These are phyloP conservation scores for Gobio gobio DNA, from an alignment of 2,113 vertebrate genomes.

Conservation along the genomic window DNA sequence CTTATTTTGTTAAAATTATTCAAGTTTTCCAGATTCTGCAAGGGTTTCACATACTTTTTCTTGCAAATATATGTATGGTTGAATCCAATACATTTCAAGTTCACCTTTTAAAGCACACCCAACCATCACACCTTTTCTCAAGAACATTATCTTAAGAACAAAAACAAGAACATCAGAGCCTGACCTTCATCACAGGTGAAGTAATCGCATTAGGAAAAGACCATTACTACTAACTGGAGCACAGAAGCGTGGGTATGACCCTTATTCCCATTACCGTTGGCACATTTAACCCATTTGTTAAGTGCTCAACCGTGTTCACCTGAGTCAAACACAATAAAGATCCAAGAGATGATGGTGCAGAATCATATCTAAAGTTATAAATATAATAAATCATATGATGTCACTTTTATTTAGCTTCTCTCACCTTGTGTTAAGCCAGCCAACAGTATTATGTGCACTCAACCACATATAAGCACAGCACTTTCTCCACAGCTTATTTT, in stretches of 20 bases:
- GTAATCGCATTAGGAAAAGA: not conserved
- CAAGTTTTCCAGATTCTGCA: too few species aligned
- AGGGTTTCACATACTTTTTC: too few species aligned
- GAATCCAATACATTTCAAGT: not conserved
- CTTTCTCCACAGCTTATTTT: slow-evolving; percentile 13
- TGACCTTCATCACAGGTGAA: slow-evolving; percentile 4
- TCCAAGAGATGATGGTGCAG: not conserved
- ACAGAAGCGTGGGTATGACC: not conserved
- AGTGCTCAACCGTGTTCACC: not conserved
- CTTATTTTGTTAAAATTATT: too few species aligned
- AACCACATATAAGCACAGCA: slow-evolving; percentile 7
- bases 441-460: not conserved
- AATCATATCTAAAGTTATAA: slow-evolving; percentile 21
- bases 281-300: slow-evolving; percentile 24
- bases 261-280: not conserved
- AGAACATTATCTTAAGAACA: not conserved
- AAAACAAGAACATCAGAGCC: not conserved
- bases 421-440: slow-evolving; percentile 9
- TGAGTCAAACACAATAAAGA: slow-evolving; percentile 17
- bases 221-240: not conserved
- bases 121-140: not conserved
- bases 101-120: not conserved
- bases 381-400: not conserved
- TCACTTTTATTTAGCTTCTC: not conserved
- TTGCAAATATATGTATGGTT: too few species aligned